Base-by-base conservation (phyloP, 2,797 vertebrate species). In the Novumbra hubbsi region DNA sequence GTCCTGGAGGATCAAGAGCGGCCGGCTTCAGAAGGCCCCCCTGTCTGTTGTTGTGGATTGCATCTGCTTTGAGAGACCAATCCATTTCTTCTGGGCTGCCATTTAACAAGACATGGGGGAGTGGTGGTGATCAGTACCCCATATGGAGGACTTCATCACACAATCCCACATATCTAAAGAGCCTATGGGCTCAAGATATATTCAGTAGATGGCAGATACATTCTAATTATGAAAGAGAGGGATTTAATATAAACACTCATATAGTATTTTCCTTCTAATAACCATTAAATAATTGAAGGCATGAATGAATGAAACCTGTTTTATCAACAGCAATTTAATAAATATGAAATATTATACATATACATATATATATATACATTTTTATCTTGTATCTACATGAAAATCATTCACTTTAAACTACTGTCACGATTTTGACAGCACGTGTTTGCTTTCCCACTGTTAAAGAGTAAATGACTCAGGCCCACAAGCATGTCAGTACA, bases 41-140 rank as follows among this genome's bases (percentile, higher is more conserved):
- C 85, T 91, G 88, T 91, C 90, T 88, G 88, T 85, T 78, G 82
- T 90, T 88, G 89, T 85, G 77, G 81, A 90, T 87, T 92, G 90
- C 92, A 93, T 92, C 91, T 93, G 92, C 92, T 90, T 90, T 87
- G 90, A 91, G 91, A 89, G 84, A 87, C 90, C 89, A 89, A 91
- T 92, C 90, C 90, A 91, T 92, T 92, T 93, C 92, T 86, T 89
- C 86, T 86, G 89, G 91, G 92, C 88, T 60, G 55, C 55, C 55
- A 60, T 60, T 60, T 60, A 60, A 60, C 93, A 93, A 95, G 93
- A 90, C 93, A 91, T 89, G 77, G 84, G 55, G 55, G 55, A 60
- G 21, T 55, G 9, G n/a, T n/a, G 52, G 52, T 5, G 52, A 55
- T 55, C 6, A 55, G 52, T 60, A 27, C 55, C 55, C 55, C 21